These are phyloP conservation scores for Hiodon alosoides DNA, from an alignment of 2,113 vertebrate species.

Conservation along the genomic window DNA sequence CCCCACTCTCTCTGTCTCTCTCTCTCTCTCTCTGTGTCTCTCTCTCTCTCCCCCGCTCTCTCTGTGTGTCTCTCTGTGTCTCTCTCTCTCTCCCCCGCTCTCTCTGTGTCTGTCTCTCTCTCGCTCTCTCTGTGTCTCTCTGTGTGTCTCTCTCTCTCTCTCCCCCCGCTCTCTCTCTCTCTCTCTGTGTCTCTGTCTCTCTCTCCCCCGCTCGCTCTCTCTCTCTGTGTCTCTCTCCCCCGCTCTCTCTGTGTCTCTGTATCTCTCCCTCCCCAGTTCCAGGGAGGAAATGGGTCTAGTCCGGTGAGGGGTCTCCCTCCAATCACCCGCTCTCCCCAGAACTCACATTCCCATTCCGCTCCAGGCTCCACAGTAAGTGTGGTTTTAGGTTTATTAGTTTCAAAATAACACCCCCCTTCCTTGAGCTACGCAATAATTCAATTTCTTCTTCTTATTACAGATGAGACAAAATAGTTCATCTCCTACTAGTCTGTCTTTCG, in stretches of 20 bases:
- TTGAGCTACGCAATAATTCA: background rate
- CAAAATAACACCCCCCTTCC: background rate
- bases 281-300: slow-evolving; percentile 95
- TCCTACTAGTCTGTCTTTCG: slow-evolving; percentile 90
- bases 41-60: background rate
- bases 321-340: slow-evolving; percentile 90
- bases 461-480: slow-evolving; percentile 95
- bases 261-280: slow-evolving; percentile 66
- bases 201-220: no score
- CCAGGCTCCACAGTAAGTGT: slow-evolving; percentile 82
- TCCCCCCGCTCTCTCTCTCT: background rate
- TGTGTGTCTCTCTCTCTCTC: slow-evolving; percentile 6
- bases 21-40: no score
- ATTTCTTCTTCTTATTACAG: slow-evolving; percentile 56
- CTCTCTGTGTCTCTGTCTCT: no score
- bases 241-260: background rate
- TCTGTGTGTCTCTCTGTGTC: no score
- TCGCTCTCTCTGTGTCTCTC: no score
- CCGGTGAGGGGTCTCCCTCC: slow-evolving; percentile 88
- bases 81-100: no score
- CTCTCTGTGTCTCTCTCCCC: no score
- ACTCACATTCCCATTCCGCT: slow-evolving; percentile 93
- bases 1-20: no score
- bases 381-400: background rate
- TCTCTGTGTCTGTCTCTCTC: no score